Conservation (phyloP, 2,113 vertebrate genomes). For the Aleadryas rufinucha region DNA sequence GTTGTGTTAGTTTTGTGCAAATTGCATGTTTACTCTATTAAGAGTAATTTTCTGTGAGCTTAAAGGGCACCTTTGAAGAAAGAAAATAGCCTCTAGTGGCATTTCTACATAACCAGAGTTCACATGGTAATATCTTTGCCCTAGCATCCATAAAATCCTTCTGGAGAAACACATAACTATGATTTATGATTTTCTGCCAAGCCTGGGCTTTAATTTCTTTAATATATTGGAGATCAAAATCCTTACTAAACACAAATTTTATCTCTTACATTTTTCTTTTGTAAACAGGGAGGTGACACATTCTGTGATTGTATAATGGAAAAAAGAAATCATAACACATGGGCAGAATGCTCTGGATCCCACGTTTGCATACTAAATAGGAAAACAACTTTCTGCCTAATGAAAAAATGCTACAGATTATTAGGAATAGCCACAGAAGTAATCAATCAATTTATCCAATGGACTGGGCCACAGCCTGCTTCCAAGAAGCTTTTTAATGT, state of each 20-base stretch:
- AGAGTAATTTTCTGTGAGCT: conserved; percentile 40
- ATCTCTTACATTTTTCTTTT: conserved; percentile 45
- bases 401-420: conserved; percentile 67
- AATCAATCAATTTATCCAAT: conserved; percentile 57
- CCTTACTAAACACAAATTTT: conserved; percentile 62
- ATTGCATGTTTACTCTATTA: conserved; percentile 46
- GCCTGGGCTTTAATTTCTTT: conserved; percentile 31
- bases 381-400: conserved; percentile 64
- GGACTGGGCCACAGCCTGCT: conserved; percentile 18
- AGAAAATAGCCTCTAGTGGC: conserved; percentile 41
- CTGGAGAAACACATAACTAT: conserved; percentile 46
- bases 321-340: conserved; percentile 48
- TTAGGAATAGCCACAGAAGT: conserved; percentile 54
- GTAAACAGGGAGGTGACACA: conserved; percentile 45
- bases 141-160: conserved; percentile 48
- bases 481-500: conserved; percentile 58
- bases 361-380: conserved; percentile 62
- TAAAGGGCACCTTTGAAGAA: conserved; percentile 58
- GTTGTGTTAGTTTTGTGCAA: conserved; percentile 18
- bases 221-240: conserved; percentile 64
- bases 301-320: conserved; percentile 38
- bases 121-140: conserved; percentile 47
- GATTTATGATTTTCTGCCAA: conserved; percentile 66
- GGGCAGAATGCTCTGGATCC: conserved; percentile 18
- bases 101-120: conserved; percentile 25